Percentiles rank a stretch among this genome's conserved stretches.
phyloP scores from a whole-genome alignment of 30 jellyfish, hydroid and myxozoan species.

The Pelagia noctiluca region DNA sequence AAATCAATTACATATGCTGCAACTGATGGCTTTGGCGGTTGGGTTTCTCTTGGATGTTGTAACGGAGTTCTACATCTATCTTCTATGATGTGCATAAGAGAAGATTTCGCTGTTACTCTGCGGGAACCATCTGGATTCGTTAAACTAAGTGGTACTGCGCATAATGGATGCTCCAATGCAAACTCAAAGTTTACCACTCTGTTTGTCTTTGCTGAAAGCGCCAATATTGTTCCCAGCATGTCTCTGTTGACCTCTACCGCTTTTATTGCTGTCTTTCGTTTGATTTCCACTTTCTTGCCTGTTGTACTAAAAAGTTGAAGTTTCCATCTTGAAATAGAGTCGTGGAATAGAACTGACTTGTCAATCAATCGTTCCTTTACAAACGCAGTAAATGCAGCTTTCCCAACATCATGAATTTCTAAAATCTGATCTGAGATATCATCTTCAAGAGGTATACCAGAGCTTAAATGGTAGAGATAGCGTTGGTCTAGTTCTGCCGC shows the following conservation, averaged over 20 bases:
- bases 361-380: not conserved
- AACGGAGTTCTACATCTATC: not conserved
- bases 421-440: not conserved
- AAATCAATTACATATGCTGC: conserved; percentile 6
- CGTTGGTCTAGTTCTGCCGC: not conserved
- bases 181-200: conserved; percentile 13
- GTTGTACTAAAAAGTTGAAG: not conserved
- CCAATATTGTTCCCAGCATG: conserved; percentile 25
- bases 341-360: not conserved
- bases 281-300: not conserved
- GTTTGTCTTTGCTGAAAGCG: conserved; percentile 12
- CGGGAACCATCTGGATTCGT: conserved; percentile 45
- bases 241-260: conserved; percentile 17
- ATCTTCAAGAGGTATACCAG: conserved; percentile 4
- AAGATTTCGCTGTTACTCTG: not conserved
- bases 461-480: not conserved
- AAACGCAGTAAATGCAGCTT: not conserved
- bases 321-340: conserved; percentile 5
- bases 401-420: not conserved
- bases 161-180: conserved; percentile 9
- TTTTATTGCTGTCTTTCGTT: not conserved
- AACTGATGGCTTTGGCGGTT: not conserved
- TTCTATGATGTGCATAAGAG: not conserved
- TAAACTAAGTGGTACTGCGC: conserved; percentile 28
- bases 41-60: not conserved